Percentiles rank a stretch among this genome's conserved stretches.
Evolutionary conservation across 2,888 invertebrate genomes (phyloP).

Genomic region (Gymnosoma rotundatum): DNA sequence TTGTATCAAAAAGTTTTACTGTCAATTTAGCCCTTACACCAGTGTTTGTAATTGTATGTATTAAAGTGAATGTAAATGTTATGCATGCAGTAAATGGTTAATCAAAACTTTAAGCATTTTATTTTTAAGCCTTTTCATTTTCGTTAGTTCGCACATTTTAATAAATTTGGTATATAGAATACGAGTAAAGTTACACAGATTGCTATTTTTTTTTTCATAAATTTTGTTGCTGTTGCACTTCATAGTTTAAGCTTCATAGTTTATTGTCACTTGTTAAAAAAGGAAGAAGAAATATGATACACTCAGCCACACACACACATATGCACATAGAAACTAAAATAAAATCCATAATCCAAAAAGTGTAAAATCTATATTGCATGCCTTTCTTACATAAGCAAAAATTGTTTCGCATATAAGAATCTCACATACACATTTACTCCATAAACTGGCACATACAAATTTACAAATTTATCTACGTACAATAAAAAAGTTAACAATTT

Average conservation of each 20-base stretch:
- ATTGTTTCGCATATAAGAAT: slow-evolving; percentile 45
- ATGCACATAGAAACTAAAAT: slow-evolving; percentile 7
- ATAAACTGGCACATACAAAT: not conserved
- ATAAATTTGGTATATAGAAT: slow-evolving; percentile 57
- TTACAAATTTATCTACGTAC: not conserved
- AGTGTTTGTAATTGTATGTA: no score
- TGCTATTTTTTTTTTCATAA: slow-evolving; percentile 56
- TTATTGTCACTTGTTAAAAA: slow-evolving; percentile 49
- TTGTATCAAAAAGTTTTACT: no score
- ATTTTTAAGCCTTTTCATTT: not conserved
- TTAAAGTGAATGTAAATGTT: not conserved
- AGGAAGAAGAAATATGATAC: not conserved
- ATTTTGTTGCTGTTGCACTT: slow-evolving; percentile 49
- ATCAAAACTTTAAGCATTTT: slow-evolving; percentile 44
- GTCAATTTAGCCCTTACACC: no score
- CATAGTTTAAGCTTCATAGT: slow-evolving; percentile 39
- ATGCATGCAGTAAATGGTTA: slow-evolving; percentile 32
- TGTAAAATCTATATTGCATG: slow-evolving; percentile 56
- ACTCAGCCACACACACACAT: not conserved
- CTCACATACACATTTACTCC: slow-evolving; percentile 1
- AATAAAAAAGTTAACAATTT: slow-evolving; percentile 62
- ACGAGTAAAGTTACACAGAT: slow-evolving; percentile 12
- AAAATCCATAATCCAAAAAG: slow-evolving; percentile 59
- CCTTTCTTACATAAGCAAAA: slow-evolving; percentile 55
- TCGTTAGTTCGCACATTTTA: slow-evolving; percentile 21